A percentile compares a stretch with the other conserved stretches of the same genome.
These are phyloP conservation scores for Macrophya alboannulata DNA, from an alignment of 2,888 invertebrate species.

Conservation along the genomic window DNA sequence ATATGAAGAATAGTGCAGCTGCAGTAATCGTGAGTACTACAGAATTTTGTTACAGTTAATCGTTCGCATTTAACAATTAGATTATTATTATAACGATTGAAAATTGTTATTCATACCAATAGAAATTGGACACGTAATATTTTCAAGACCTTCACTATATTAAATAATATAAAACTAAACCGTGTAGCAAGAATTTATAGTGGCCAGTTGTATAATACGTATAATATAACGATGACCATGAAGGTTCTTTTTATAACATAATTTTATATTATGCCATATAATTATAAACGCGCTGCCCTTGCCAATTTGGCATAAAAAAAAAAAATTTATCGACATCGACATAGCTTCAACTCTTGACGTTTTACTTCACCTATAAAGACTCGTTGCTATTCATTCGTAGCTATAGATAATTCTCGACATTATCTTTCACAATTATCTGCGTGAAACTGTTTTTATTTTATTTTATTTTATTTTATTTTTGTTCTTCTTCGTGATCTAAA, in stretches of 20 bases:
- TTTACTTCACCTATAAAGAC: background rate
- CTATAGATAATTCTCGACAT: background rate
- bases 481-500: no score
- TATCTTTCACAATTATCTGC: background rate
- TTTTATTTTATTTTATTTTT: no score
- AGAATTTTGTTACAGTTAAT: background rate
- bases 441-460: no score
- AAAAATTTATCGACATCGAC: no score
- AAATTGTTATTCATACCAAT: background rate
- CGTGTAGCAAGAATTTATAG: background rate
- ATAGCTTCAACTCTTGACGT: no score
- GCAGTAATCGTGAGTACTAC: slow-evolving; percentile 45
- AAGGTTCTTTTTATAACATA: background rate
- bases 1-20: slow-evolving; percentile 38
- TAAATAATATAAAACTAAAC: background rate
- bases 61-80: no score
- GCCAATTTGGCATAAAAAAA: background rate
- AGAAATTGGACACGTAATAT: no score
- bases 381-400: background rate
- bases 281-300: background rate
- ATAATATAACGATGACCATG: background rate
- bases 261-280: background rate
- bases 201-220: background rate
- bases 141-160: background rate
- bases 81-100: background rate